Base-by-base conservation (phyloP, 2,888 invertebrate species). In the Sericinus montela region DNA sequence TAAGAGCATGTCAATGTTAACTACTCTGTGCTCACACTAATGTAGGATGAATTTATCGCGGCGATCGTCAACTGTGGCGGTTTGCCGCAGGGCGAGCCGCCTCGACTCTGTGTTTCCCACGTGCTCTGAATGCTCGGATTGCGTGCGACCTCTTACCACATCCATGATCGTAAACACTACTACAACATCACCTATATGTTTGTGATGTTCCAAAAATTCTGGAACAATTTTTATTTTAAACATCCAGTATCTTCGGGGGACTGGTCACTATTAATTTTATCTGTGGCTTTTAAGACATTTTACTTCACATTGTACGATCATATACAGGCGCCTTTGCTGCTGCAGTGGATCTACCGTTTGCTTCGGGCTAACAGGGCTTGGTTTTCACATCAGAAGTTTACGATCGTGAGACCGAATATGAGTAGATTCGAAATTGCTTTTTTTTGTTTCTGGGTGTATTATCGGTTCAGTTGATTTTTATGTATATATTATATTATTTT, bases 81-180 rank as follows among this genome's bases (percentile, higher is more conserved):
- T 65, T 73, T 62, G 85, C 86, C 86, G 59, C 65, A 61, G 80
- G 86, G 82, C 72, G 60, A 72, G 67, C 83, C 80, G 84, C 84
- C 85, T 80, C 61, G 64, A 65, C 68, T 65, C 58, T 61, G 65
- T 73, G 75, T 74, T 88, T 88, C 88, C 88, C 88, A 87, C 88
- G 86, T 88, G 88, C 77, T 69, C 80, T 64, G 81, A 88, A 87
- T 87, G 86, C 81, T 82, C 71, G 75, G 76, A 85, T 88, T 83
- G 87, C 88, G 86, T 88, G 88, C 74, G 81, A 83, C 82, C 83
- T 79, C 75, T 70, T 73, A 69, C 75, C 68, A 75, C 72, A 23
- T 37, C 68, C 65, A 65, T 69, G 64, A 64, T 48, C 57, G 72
- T 75, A 73, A 74, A 76, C 58, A 79, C 64, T 63, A 68, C 65